phyloP scores from a whole-genome alignment of 2,113 vertebrate species.

The Strix uralensis region DNA sequence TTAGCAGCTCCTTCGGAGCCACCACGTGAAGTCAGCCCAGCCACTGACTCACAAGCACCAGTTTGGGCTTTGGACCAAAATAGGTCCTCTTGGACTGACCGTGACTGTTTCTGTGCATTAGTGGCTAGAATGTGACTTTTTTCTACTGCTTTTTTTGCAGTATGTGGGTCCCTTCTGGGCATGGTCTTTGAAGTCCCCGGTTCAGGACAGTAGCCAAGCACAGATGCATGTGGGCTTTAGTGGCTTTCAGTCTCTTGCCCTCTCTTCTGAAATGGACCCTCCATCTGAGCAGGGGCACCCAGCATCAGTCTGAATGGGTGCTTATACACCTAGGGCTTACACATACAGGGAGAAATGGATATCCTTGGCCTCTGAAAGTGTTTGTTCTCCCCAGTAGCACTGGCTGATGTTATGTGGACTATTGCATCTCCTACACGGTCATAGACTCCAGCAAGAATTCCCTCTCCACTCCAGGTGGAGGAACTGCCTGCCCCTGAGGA shows the following conservation, averaged over 20 bases:
- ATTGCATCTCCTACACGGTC: background rate
- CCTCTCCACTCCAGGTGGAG: background rate
- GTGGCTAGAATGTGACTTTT: background rate
- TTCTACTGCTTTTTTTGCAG: background rate
- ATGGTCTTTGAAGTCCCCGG: background rate
- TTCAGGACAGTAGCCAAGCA: background rate
- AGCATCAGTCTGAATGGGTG: background rate
- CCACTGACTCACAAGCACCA: background rate
- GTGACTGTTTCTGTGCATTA: background rate
- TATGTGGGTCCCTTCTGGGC: background rate
- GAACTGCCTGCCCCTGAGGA: background rate
- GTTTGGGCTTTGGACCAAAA: background rate
- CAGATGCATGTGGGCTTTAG: background rate
- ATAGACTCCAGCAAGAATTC: background rate
- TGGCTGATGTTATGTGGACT: background rate
- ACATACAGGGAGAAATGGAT: background rate
- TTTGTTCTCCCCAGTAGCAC: background rate
- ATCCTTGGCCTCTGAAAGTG: background rate
- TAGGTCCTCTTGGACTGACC: background rate
- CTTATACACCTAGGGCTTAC: background rate
- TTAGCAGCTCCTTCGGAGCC: background rate
- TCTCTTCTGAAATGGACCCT: background rate
- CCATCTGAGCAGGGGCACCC: background rate
- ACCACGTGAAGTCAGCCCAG: background rate
- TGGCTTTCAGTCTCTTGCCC: background rate